Base-by-base conservation (phyloP, 2,113 vertebrate genomes). In the Burhinus oedicnemus region DNA sequence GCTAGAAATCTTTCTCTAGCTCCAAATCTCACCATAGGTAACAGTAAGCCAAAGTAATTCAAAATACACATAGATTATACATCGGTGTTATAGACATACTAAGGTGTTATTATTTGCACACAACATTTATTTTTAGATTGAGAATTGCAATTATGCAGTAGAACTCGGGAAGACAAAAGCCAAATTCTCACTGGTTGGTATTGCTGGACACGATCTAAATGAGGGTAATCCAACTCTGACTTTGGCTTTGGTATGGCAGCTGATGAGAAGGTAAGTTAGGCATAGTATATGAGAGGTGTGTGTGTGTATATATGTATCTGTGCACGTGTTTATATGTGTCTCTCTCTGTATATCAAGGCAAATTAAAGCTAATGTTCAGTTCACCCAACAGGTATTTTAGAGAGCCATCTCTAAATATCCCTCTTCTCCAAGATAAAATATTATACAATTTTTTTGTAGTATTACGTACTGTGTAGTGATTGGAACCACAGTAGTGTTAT, bases 71-170 rank as follows among this genome's bases (percentile, higher is more conserved):
- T 52, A 51, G 15, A 54, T 81, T 72, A 25, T 72, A 81, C 6
- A 18, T 68, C 57, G 89, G 6, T 80, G 55, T 85, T 79, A 61
- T 12, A 79, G 49, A 89, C 87, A 45, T 70, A 62, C 8, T 61
- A 54, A 91, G 16, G 10, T 60, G 12, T 87, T 82, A 87, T 80
- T 83, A 69, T 57, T 83, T 95, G 55, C 45, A 54, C 23, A 47
- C 20, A 34, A 89, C 18, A 19, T 94, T 92, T 81, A 21, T 81
- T 96, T 96, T 71, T 70, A 99, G 99, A 98, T 99, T 94, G 99
- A 99, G 97, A 99, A 99, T 96, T 99, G 99, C 95, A 99, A 99
- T 98, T 99, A 99, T 36, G 99, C 99, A 27, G 99, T 99, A 75
- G 97, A 98, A 30, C 98, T 99, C 49, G 99, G 99, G 70, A 99